Evolutionary conservation across 2,888 invertebrate species (phyloP).

Genomic region (Andrena fulva): DNA sequence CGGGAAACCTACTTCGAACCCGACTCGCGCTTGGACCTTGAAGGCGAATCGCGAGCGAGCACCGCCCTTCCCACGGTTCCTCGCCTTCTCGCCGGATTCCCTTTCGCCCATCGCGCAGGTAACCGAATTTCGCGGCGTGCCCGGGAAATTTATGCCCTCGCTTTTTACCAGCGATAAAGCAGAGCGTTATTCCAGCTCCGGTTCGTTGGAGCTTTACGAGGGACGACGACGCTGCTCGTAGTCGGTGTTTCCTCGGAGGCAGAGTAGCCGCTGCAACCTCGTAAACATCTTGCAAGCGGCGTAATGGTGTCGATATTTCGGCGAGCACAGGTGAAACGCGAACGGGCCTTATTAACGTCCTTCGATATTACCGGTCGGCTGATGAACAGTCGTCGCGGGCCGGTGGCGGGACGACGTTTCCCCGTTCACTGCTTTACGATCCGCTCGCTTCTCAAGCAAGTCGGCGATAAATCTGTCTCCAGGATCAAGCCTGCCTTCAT

Average conservation of each 20-base stretch:
- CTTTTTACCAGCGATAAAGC: background rate
- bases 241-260: background rate
- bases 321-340: background rate
- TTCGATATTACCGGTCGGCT: conserved; percentile 1
- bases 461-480: conserved; percentile 15
- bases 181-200: background rate
- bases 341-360: conserved; percentile 3
- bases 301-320: conserved; percentile 19
- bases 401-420: background rate
- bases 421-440: background rate
- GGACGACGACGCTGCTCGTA: background rate
- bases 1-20: too few species aligned
- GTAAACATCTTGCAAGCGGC: background rate
- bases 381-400: background rate
- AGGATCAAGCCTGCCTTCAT: background rate
- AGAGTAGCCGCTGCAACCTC: background rate
- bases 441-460: background rate
- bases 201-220: conserved; percentile 5
- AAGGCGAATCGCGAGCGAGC: too few species aligned
- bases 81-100: background rate
- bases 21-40: too few species aligned
- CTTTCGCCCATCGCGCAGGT: conserved; percentile 11
- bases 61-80: background rate
- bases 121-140: conserved; percentile 21
- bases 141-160: conserved; percentile 3